Base-by-base conservation (phyloP, 2,797 vertebrate species). In the Rallus crepitans region DNA sequence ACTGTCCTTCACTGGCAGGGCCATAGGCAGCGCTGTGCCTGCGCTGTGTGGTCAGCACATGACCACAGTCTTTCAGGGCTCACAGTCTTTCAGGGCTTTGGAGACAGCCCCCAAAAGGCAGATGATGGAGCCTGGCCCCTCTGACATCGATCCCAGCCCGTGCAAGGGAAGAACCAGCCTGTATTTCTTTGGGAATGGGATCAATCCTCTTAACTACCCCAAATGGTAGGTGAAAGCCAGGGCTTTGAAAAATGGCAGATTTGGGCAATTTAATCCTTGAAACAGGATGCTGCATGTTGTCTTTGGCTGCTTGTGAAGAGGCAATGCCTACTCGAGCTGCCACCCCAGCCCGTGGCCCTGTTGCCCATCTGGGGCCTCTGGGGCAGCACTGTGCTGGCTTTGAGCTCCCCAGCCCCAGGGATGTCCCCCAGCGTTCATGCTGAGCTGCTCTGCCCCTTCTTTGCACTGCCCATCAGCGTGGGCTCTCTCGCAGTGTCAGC, bases 341-440 rank as follows among this genome's bases (percentile, higher is more conserved):
- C 21, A 21, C 23, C 40, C 27, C 24, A 42, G 9, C 9, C 3
- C 30, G 18, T 70, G 40, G n/a, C 11, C 63, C 6, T 6, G 1
- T 28, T 61, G 20, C 23, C 30, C 1, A 1, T 1, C 7, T 20
- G 12, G 11, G 16, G 31, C 6, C 6, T 30, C 52, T 31, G 63
- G 20, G 28, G n/a, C 11, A 25, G 33, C 42, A 2, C 15, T 70
- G 53, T 33, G 37, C 16, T 60, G 33, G 16, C 35, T 61, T 15
- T 23, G 37, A 59, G 7, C 13, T 75, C 19, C 10, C 12, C 23
- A 20, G 7, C 27, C 33, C 39, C 0, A 1, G 19, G 14, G 19
- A 14, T 0, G 0, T 50, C 18, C 27, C 17, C 17, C 30, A 40
- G 35, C 0, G 0, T 27, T 40, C 20, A 6, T 7, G 15, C 15